Evolutionary conservation across 1,140 invertebrate species (phyloP).

Genomic region (Pectinophora gossypiella): DNA sequence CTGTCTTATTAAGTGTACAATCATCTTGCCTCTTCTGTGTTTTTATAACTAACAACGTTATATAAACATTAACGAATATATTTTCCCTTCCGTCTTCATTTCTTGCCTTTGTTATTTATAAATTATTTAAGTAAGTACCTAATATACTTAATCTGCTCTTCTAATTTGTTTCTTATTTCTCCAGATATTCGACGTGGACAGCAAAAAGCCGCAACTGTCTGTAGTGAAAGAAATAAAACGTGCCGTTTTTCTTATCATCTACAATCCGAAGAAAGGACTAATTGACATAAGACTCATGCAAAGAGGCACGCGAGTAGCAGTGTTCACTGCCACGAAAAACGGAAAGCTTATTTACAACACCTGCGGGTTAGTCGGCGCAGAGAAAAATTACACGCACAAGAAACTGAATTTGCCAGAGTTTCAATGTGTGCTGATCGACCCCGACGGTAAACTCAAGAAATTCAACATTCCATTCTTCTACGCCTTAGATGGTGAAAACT

Average conservation of each 20-base stretch:
- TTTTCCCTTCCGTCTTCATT: too few species aligned
- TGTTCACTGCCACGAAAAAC: constrained; percentile 91
- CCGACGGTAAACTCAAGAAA: constrained; percentile 86
- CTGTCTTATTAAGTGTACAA: too few species aligned
- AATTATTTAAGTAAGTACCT: too few species aligned
- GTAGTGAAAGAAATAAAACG: constrained; percentile 52
- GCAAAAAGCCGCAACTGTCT: constrained; percentile 57
- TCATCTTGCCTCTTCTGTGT: too few species aligned
- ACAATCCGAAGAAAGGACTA: constrained; percentile 63
- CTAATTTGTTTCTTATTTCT: too few species aligned
- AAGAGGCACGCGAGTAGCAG: constrained; percentile 91
- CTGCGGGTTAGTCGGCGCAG: constrained; percentile 85
- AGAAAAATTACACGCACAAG: constrained; percentile 58
- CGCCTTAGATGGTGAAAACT: constrained; percentile 91
- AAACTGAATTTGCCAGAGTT: constrained; percentile 77
- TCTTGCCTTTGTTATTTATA: too few species aligned
- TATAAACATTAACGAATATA: too few species aligned
- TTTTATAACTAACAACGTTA: too few species aligned
- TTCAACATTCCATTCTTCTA: constrained; percentile 93
- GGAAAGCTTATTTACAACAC: constrained; percentile 87
- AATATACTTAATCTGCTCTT: too few species aligned
- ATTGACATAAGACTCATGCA: constrained; percentile 73
- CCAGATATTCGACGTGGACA: constrained; percentile 63
- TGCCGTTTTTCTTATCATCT: constrained; percentile 61
- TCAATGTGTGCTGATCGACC: constrained; percentile 88